Evolutionary conservation across 2,797 vertebrate genomes (phyloP).

Genomic region (Acridotheres tristis): DNA sequence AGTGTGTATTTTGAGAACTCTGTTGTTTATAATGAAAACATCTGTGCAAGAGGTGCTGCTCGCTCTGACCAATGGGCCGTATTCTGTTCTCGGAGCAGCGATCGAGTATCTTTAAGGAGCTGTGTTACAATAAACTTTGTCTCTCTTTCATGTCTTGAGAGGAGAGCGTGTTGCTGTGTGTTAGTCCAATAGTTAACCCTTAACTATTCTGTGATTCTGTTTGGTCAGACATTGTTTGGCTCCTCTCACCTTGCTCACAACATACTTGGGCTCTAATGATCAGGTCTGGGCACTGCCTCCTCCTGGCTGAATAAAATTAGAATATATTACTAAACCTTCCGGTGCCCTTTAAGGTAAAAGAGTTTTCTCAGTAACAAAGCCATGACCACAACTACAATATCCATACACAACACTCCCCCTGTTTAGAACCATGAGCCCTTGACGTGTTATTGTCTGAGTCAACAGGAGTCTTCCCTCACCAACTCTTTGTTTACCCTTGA

Average conservation of each 20-base stretch:
- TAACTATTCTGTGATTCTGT: not conserved
- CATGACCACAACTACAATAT: not conserved
- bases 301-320: not conserved
- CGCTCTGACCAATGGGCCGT: too few species aligned
- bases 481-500: not conserved
- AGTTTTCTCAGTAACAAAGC: not conserved
- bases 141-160: too few species aligned
- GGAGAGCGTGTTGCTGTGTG: too few species aligned
- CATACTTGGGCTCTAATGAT: accelerated
- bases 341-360: not conserved
- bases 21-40: too few species aligned
- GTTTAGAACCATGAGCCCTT: not conserved
- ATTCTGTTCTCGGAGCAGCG: too few species aligned
- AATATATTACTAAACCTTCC: not conserved
- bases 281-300: not conserved
- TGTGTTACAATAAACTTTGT: too few species aligned
- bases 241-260: not conserved
- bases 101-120: too few species aligned
- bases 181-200: too few species aligned
- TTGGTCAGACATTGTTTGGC: not conserved
- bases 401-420: not conserved
- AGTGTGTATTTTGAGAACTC: too few species aligned
- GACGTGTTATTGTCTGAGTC: not conserved
- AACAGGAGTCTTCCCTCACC: not conserved
- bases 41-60: too few species aligned